A percentile compares a stretch with the other conserved stretches of the same genome.
Conservation (phyloP, 2,797 vertebrate species). For the Dermochelys coriacea region DNA sequence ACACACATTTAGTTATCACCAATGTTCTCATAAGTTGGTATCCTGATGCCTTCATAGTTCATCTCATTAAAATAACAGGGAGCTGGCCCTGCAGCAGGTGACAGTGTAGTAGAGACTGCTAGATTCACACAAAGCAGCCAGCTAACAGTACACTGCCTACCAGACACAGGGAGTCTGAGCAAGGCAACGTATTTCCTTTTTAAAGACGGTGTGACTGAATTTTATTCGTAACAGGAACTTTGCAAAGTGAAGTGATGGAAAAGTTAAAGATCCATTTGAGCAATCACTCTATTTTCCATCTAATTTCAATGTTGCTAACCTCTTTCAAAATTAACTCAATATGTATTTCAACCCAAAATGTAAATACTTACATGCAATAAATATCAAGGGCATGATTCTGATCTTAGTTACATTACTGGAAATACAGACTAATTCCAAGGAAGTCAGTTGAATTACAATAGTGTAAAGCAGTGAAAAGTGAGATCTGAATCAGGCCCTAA, state of each 20-base stretch:
- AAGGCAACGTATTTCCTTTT: not conserved
- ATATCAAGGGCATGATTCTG: not conserved
- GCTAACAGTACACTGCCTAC: slow-evolving; percentile 79
- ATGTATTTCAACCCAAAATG: not conserved
- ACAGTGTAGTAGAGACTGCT: slow-evolving; percentile 74
- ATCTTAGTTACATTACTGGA: not conserved
- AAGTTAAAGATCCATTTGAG: not conserved
- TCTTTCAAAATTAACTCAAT: not conserved
- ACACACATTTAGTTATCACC: slow-evolving; percentile 70
- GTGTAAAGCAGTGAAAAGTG: not conserved
- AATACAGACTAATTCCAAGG: not conserved
- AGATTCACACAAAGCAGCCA: slow-evolving; percentile 71
- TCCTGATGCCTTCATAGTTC: not conserved
- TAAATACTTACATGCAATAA: not conserved
- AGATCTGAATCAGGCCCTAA: not conserved
- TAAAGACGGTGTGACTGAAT: not conserved
- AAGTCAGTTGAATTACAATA: not conserved
- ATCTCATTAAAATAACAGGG: not conserved
- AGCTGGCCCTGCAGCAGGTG: slow-evolving; percentile 65
- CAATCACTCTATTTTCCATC: not conserved
- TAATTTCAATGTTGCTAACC: not conserved
- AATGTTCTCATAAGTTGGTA: not conserved
- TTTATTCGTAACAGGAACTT: not conserved
- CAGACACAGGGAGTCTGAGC: slow-evolving; percentile 46
- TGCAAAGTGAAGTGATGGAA: not conserved